phyloP scores from a whole-genome alignment of 2,888 invertebrate genomes.

The Magallana nippona region DNA sequence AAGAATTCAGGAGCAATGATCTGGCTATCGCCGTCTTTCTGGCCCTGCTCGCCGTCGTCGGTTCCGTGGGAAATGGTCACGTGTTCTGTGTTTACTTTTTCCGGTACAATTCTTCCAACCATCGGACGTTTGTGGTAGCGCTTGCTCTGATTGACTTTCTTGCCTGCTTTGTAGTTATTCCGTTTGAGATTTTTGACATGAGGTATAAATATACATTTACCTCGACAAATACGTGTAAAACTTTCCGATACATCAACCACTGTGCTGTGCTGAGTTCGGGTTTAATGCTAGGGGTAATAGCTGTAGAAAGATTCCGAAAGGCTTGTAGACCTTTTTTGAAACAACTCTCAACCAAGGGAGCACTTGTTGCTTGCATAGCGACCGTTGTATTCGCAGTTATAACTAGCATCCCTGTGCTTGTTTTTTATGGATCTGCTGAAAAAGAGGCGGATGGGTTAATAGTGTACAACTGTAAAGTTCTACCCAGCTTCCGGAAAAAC shows the following conservation, averaged over 20 bases:
- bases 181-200: conserved; percentile 49
- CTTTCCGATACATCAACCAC: conserved; percentile 47
- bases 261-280: conserved; percentile 45
- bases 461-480: conserved; percentile 43
- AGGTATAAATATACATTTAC: conserved; percentile 49
- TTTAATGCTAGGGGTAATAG: conserved; percentile 48
- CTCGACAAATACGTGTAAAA: conserved; percentile 41
- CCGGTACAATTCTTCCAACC: conserved; percentile 47
- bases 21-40: conserved; percentile 41
- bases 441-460: conserved; percentile 33
- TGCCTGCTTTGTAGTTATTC: conserved; percentile 45
- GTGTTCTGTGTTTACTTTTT: conserved; percentile 46
- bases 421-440: conserved; percentile 45
- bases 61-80: conserved; percentile 49
- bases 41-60: conserved; percentile 39
- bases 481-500: conserved; percentile 33
- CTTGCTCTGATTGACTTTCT: conserved; percentile 44
- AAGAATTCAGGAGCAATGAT: conserved; percentile 41
- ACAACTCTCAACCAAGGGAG: conserved; percentile 44
- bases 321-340: conserved; percentile 44
- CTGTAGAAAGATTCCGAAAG: conserved; percentile 49
- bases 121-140: conserved; percentile 49
- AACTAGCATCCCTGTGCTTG: conserved; percentile 38
- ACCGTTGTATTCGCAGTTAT: conserved; percentile 40
- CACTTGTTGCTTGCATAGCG: conserved; percentile 43